A percentile compares a stretch with the other conserved stretches of the same genome.
Evolutionary conservation across 2,888 invertebrate species (phyloP).

Genomic region (Embidobia sp.): DNA sequence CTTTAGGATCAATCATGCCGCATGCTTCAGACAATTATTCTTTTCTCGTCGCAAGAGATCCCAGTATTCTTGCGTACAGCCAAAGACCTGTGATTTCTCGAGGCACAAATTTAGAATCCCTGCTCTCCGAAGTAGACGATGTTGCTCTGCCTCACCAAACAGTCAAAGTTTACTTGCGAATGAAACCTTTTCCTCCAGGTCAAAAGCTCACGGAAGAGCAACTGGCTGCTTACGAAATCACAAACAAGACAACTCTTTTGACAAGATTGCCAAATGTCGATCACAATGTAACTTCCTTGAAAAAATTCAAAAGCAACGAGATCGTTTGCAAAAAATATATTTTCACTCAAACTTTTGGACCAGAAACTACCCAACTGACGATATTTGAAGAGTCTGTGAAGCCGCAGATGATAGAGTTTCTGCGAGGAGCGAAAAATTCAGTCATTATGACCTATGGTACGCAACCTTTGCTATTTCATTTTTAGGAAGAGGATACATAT

Average conservation of each 20-base stretch:
- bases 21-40: constrained; percentile 1
- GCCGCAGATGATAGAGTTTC: constrained; percentile 75
- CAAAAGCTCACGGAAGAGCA: not conserved
- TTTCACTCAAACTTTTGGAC: constrained; percentile 77
- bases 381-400: constrained; percentile 78
- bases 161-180: constrained; percentile 45
- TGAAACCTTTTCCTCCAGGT: constrained; percentile 35
- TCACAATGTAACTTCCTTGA: constrained; percentile 69
- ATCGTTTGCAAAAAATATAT: constrained; percentile 74
- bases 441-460: constrained; percentile 91
- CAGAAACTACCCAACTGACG: constrained; percentile 79
- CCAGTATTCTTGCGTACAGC: constrained; percentile 26
- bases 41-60: constrained; percentile 19
- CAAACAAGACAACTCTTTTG: constrained; percentile 78
- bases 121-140: constrained; percentile 16
- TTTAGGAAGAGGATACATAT: too few relatives aligned
- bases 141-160: too few relatives aligned
- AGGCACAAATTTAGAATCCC: constrained; percentile 8
- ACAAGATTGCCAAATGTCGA: constrained; percentile 80
- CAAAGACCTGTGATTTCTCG: constrained; percentile 14
- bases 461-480: too few relatives aligned
- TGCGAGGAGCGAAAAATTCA: constrained; percentile 86
- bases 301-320: constrained; percentile 70
- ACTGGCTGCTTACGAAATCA: not conserved
- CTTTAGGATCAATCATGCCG: not conserved